These are phyloP conservation scores for Smithornis capensis DNA, from an alignment of 2,113 vertebrate species.

Conservation along the genomic window DNA sequence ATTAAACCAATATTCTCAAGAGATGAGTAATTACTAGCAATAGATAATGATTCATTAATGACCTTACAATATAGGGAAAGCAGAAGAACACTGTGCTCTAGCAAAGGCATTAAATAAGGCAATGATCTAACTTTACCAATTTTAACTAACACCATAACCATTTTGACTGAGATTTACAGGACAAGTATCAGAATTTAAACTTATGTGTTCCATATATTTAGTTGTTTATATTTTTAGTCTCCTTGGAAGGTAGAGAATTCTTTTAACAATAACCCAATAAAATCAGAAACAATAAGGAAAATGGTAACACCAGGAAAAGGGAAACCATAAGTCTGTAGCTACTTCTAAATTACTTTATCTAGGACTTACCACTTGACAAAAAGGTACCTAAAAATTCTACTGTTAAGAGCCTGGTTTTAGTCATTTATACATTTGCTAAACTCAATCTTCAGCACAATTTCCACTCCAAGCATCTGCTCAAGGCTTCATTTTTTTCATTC, in stretches of 20 bases:
- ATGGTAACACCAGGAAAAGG: not conserved
- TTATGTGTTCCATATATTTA: not conserved
- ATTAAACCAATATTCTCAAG: conserved; percentile 59
- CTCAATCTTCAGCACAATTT: not conserved
- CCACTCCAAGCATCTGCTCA: not conserved
- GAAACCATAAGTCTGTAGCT: not conserved
- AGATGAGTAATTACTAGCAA: conserved; percentile 55
- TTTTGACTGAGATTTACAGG: conserved; percentile 1
- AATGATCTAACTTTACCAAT: conserved; percentile 14
- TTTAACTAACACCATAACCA: conserved; percentile 23
- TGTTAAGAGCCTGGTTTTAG: not conserved
- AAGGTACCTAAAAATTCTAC: not conserved
- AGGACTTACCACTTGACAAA: not conserved
- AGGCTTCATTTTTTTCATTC: not conserved
- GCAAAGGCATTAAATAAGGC: conserved; percentile 24
- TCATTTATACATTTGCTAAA: not conserved
- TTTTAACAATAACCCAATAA: not conserved
- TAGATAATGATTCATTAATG: conserved; percentile 61
- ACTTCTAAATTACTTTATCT: not conserved
- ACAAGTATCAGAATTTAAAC: not conserved
- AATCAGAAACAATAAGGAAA: not conserved
- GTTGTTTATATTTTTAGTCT: not conserved
- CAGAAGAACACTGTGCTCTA: conserved; percentile 22
- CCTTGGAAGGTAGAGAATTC: not conserved
- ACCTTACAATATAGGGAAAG: conserved; percentile 35